phyloP scores from a whole-genome alignment of 2,113 vertebrate genomes.

The Cynoglossus semilaevis region DNA sequence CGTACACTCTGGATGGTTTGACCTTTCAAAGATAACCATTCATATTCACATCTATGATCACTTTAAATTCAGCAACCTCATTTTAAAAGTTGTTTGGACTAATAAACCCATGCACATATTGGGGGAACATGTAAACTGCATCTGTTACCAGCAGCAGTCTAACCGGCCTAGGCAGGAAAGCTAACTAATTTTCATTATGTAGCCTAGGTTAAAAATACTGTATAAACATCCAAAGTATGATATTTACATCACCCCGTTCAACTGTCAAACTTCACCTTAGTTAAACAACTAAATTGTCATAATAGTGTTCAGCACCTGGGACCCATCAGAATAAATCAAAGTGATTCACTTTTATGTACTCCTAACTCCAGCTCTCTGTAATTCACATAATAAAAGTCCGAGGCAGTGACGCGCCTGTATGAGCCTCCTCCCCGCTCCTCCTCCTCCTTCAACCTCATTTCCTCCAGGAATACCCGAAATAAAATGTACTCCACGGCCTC shows the following conservation, averaged over 20 bases:
- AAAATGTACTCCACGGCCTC: slow-evolving; percentile 22
- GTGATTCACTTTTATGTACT: not conserved
- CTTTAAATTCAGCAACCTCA: too few relatives aligned
- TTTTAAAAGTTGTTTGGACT: too few relatives aligned
- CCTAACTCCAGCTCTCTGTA: not conserved
- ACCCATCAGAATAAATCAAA: slow-evolving; percentile 22
- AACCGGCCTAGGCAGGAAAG: too few relatives aligned
- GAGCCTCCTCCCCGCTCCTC: slow-evolving; percentile 35
- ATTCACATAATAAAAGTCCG: not conserved
- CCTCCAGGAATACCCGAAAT: slow-evolving; percentile 42
- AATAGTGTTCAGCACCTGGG: slow-evolving; percentile 5
- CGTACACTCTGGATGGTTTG: too few relatives aligned
- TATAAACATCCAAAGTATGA: too few relatives aligned
- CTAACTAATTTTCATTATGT: too few relatives aligned
- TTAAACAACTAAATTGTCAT: not conserved
- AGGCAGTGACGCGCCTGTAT: slow-evolving; percentile 59
- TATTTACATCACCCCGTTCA: not conserved
- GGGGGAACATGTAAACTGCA: too few relatives aligned
- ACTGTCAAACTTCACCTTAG: slow-evolving; percentile 1
- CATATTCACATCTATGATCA: too few relatives aligned
- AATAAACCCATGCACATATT: too few relatives aligned
- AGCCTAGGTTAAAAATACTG: too few relatives aligned
- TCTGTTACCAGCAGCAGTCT: too few relatives aligned
- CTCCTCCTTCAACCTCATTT: slow-evolving; percentile 51
- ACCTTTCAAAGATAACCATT: too few relatives aligned